These are phyloP conservation scores for Volucella bombylans DNA, from an alignment of 2,888 invertebrate genomes.

Conservation along the genomic window DNA sequence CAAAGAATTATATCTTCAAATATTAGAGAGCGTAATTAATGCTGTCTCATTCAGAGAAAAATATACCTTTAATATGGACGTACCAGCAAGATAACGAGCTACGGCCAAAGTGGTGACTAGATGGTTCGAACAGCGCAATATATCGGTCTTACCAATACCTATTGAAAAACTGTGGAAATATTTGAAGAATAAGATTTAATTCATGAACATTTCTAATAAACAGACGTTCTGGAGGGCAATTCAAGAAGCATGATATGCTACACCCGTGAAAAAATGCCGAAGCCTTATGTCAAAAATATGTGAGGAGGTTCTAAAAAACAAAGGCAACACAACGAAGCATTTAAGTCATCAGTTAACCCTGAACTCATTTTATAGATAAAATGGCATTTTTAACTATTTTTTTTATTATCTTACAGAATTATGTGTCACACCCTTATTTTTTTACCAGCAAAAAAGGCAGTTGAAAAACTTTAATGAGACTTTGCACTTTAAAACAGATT, in stretches of 20 bases:
- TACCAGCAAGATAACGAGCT: not conserved
- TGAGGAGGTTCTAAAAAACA: constrained; percentile 19
- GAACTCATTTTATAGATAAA: too few relatives aligned
- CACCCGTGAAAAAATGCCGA: constrained; percentile 2
- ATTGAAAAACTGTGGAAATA: not conserved
- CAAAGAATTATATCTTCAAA: not conserved
- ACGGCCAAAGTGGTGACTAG: not conserved
- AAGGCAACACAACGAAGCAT: constrained; percentile 23
- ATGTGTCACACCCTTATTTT: too few relatives aligned
- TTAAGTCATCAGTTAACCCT: not conserved
- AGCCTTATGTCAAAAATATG: constrained; percentile 31
- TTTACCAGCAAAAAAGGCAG: too few relatives aligned
- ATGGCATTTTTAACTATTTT: too few relatives aligned
- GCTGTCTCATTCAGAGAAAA: too few relatives aligned
- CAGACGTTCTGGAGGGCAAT: not conserved
- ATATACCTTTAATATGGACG: too few relatives aligned
- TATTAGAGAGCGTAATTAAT: not conserved
- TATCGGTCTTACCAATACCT: too few relatives aligned
- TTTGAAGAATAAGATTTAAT: not conserved
- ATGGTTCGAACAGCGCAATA: too few relatives aligned
- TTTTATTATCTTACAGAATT: too few relatives aligned
- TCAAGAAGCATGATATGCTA: not conserved
- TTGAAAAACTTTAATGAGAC: too few relatives aligned
- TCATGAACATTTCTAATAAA: not conserved
- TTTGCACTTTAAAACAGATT: too few relatives aligned